Evolutionary conservation across 2,113 vertebrate species (phyloP).

Genomic region (Coregonus clupeaformis): DNA sequence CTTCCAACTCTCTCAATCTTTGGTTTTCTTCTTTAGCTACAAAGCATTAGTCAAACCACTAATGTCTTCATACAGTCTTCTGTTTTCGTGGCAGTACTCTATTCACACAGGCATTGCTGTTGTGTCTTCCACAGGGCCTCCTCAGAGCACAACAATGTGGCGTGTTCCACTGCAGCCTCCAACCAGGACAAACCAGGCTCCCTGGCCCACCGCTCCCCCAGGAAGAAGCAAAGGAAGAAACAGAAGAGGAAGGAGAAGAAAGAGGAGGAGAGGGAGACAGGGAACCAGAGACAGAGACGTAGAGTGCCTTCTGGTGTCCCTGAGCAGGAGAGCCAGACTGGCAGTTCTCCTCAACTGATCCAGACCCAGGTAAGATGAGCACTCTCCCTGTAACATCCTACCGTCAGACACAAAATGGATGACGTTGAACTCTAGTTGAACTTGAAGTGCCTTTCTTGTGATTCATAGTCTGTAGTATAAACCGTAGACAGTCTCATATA

Average conservation of each 20-base stretch:
- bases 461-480: neutral
- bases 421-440: no score
- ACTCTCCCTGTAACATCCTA: neutral
- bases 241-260: slow-evolving; percentile 63
- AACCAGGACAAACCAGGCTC: slow-evolving; percentile 59
- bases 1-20: neutral
- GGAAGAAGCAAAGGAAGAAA: slow-evolving; percentile 79
- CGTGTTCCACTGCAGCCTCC: slow-evolving; percentile 74
- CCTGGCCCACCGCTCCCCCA: slow-evolving; percentile 52
- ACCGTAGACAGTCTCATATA: neutral
- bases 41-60: slow-evolving; percentile 1
- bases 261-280: slow-evolving; percentile 74
- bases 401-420: no score
- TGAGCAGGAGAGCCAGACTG: slow-evolving; percentile 85
- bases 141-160: slow-evolving; percentile 89
- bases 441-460: neutral
- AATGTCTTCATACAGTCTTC: neutral
- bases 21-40: slow-evolving; percentile 4
- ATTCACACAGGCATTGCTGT: slow-evolving; percentile 16
- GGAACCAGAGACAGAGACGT: slow-evolving; percentile 63
- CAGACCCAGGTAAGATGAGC: slow-evolving; percentile 62
- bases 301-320: slow-evolving; percentile 78
- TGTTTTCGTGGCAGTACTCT: neutral
- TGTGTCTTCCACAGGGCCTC: slow-evolving; percentile 62
- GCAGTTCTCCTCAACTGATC: slow-evolving; percentile 70